Evolutionary conservation across 23 tunicate genomes (phyloP).

Genomic region (Trididemnum miniatum): DNA sequence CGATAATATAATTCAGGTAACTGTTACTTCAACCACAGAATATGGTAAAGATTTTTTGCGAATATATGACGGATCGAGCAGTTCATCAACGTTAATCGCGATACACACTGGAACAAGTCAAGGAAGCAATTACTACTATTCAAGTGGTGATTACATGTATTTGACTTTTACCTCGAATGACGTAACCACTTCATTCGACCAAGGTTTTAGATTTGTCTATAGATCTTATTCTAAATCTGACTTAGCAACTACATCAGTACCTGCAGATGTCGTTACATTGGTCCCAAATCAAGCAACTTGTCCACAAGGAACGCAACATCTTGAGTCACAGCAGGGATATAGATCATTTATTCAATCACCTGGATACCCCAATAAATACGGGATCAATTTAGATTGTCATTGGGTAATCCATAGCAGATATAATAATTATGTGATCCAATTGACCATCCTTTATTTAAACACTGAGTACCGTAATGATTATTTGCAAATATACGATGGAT

Average conservation of each 20-base stretch:
- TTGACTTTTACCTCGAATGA: background rate
- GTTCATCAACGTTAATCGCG: background rate
- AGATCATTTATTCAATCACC: background rate
- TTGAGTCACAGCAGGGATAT: background rate
- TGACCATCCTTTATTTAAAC: background rate
- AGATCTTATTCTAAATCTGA: too few species aligned
- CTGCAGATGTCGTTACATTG: too few species aligned
- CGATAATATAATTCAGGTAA: background rate
- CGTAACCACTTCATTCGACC: background rate
- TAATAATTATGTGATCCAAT: background rate
- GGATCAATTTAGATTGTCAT: background rate
- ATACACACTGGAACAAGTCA: background rate
- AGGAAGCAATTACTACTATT: background rate
- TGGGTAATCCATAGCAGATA: background rate
- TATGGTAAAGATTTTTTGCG: background rate
- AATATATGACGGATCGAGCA: background rate
- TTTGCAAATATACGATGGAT: background rate
- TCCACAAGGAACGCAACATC: background rate
- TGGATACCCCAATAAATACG: background rate
- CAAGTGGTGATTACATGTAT: slow-evolving; percentile 1
- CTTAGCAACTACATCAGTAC: too few species aligned
- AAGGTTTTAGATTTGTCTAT: too few species aligned
- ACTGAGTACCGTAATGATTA: background rate
- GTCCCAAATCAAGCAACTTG: too few species aligned
- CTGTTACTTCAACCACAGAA: background rate